Base-by-base conservation (phyloP, 1,140 invertebrate genomes). In the Doryteuthis pealeii region DNA sequence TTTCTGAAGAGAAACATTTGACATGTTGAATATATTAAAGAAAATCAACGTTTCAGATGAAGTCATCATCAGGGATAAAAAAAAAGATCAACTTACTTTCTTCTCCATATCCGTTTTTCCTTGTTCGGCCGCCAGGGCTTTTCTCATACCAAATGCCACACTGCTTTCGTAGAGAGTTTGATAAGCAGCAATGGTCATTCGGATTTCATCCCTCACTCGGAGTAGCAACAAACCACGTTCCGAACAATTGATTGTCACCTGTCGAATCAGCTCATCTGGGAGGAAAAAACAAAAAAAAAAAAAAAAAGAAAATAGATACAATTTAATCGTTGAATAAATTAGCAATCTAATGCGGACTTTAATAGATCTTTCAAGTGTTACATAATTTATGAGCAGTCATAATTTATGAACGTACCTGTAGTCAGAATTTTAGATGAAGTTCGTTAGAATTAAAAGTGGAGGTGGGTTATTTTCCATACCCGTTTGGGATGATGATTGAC, bases 191-290 rank as follows among this genome's bases (percentile, higher is more conserved):
- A 99, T 93, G 0, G 97, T 98, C 93, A 99, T 98, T 76, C 93
- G 90, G 70, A 99, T 93, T 90, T 99, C 97, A 88, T 99, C 96
- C 31, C 97, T 90, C 0, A 99, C 93, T 81, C 97, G 90, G 31
- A 99, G 88, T 18, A 99, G 88, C 1, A 99, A 88, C 10, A 99
- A 89, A n/a, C 98, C 98, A 78, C 97, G 91, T 89, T 99, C 97
- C 0, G 94, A 94, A 86, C 98, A 99, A 87, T 98, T 99, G 18
- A 99, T 95, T 3, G 97, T 98, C 15, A 98, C 95, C 91, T 99
- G 93, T 32, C 95, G 89, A 82, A 97, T 97, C 43, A 97, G 89
- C 88, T 97, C 95, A 89, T 97, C 95, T 95, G 80, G 81, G 74
- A 72, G 1, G 35, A 40, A 10, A 40, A 40, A 40, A 40, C 4